Base-by-base conservation (phyloP, 2,888 invertebrate genomes). In the Muscina levida region DNA sequence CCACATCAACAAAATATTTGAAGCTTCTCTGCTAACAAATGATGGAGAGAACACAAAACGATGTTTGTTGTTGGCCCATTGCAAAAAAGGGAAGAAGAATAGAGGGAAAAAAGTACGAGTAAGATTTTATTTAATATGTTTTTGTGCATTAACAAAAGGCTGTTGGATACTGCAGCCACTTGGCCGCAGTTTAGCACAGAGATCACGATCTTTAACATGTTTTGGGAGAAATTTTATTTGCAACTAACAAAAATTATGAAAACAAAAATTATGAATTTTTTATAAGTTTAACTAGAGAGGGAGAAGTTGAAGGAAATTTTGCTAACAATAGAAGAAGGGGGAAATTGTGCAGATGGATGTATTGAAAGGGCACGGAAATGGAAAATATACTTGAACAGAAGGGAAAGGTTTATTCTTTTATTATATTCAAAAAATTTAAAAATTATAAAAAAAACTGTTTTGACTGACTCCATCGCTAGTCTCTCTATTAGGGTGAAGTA, bases 1-100 rank as follows among this genome's bases (percentile, higher is more conserved):
- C 77, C 80, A 82, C 75, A 82, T 78, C 70, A 74, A 77, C 70
- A 75, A 77, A 81, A 81, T 81, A 67, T 51, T 77, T 77, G 56
- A 46, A 77, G 77, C 81, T 77, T 77, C 77, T 31, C 31, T 31
- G n/a, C n/a, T 46, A 66, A 42, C 67, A 74, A 68, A 74, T 77
- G 62, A 68, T 73, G 68, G 48, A n/a, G 19, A 22, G 26, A 59
- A 59, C 39, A 6, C 8, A 1, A 39, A 59, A 17, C 15, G 37
- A 37, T 51, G 39, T 15, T 31, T 31, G 8, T n/a, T 24, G 65
- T 65, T n/a, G 44, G 17, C 24, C 67, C 44, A 65, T 17, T 31
- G 3, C 8, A 46, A 53, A 31, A 66, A 72, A 72, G 74, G 79
- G 67, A 70, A 42, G 37, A 74, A 71, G 37, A 13, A 76, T 65